These are phyloP conservation scores for Papilio xuthus DNA, from an alignment of 1,140 invertebrate species.

Conservation along the genomic window DNA sequence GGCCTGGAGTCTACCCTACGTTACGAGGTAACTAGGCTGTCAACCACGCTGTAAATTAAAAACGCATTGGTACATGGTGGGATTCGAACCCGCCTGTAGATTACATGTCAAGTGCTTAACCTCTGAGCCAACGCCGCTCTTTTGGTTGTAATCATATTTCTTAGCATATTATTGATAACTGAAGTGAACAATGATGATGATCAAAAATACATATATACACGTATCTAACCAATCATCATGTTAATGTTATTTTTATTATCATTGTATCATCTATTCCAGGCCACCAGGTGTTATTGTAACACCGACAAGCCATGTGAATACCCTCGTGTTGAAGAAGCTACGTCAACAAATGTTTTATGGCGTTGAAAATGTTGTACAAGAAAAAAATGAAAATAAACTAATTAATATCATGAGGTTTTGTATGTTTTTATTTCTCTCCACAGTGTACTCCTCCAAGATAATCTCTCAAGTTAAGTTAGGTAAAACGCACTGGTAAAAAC, in stretches of 20 bases:
- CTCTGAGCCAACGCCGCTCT: no score
- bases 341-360: slow-evolving; percentile 10
- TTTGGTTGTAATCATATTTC: no score
- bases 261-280: neutral
- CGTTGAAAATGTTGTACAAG: slow-evolving; percentile 12
- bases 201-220: neutral
- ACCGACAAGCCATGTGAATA: neutral
- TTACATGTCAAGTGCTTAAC: no score
- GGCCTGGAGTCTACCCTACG: no score
- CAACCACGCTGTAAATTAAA: no score
- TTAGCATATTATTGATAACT: no score
- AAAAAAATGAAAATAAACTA: neutral
- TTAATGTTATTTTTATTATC: neutral
- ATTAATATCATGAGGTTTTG: neutral
- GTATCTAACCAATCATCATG: neutral
- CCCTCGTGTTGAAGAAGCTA: neutral
- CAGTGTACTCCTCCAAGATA: neutral
- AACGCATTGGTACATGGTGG: no score
- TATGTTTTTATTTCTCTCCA: neutral
- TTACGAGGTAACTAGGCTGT: no score
- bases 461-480: neutral
- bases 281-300: slow-evolving; percentile 14
- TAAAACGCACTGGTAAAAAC: neutral
- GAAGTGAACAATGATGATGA: no score
- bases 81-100: no score